Conservation (phyloP, 2,888 invertebrate genomes). For the Hemaris fuciformis region DNA sequence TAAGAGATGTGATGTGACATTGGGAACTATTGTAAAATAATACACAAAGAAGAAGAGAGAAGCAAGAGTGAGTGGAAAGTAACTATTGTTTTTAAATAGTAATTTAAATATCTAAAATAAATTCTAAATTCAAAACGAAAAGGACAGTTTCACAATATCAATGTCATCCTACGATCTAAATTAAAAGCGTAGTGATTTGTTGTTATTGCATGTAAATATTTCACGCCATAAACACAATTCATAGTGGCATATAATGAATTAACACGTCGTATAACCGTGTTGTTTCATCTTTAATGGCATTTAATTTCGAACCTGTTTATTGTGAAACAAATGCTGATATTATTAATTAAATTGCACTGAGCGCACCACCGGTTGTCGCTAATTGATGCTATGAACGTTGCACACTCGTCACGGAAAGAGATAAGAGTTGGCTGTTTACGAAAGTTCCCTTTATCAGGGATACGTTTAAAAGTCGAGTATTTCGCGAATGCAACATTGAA, state of each 20-base stretch:
- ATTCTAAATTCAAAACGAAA: no score
- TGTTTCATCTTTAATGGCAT: not conserved
- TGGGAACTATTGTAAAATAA: no score
- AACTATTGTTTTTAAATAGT: no score
- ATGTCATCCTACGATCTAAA: not conserved
- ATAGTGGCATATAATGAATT: not conserved
- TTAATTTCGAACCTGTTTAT: not conserved
- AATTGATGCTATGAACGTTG: constrained; percentile 1
- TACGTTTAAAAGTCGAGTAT: constrained; percentile 11
- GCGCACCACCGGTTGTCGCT: not conserved
- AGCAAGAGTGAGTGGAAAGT: no score
- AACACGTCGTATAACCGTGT: not conserved
- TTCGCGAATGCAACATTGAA: not conserved
- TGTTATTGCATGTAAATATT: constrained; percentile 2
- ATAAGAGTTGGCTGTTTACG: constrained; percentile 10
- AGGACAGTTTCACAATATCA: not conserved
- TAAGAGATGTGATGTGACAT: no score
- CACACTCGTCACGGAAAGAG: not conserved
- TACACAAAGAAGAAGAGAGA: no score
- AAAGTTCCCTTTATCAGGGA: constrained; percentile 11
- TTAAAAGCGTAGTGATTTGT: not conserved
- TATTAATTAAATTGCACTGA: constrained; percentile 8
- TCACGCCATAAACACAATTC: not conserved
- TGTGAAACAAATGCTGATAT: not conserved
- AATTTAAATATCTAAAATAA: no score